Base-by-base conservation (phyloP, 2,888 invertebrate species). In the Pinctada fucata region DNA sequence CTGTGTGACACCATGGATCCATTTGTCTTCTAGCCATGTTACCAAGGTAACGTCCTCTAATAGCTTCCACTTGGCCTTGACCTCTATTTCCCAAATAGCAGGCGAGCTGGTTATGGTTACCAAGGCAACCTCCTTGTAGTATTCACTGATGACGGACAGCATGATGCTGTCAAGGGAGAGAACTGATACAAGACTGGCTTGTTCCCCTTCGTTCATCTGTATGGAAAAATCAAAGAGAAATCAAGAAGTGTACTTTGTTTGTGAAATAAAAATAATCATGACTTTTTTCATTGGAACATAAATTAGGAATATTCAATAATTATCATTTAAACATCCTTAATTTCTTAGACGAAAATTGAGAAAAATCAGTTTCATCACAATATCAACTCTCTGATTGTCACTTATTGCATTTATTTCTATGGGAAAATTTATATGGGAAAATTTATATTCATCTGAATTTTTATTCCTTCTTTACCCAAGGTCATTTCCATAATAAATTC, bases 11-110 rank as follows among this genome's bases (percentile, higher is more conserved):
- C 95, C 95, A 49, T 94, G 94, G 86, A 94, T 94, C 93, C 95
- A 96, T 88, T 96, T 95, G 84, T 96, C 96, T 91, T 97, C 97
- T 70, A 96, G 93, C 96, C 96, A 96, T 0, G 96, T 95, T 3
- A 96, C 95, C 47, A 97, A 91, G 87, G 96, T 96, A 51, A 96
- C 93, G 0, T 96, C 95, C 49, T 80, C 80, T 2, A 96, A 92
- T 52, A 95, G 94, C 90, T 96, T 96, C 96, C 96, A 96, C 88
- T 95, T 95, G 85, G 95, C 95, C 31, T 95, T 95, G 0, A 96
- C 95, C 87, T 95, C 95, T 2, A 96, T 95, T 91, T 96, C 96
- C 97, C 97, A 97, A 79, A 95, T 94, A 0, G 96, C 95, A 0
- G 96, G 94, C 0, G 95, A 94, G 87, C 96, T 95, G 0, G 94